Evolutionary conservation across 2,888 invertebrate genomes (phyloP).

Genomic region (Mythimna ferrago): DNA sequence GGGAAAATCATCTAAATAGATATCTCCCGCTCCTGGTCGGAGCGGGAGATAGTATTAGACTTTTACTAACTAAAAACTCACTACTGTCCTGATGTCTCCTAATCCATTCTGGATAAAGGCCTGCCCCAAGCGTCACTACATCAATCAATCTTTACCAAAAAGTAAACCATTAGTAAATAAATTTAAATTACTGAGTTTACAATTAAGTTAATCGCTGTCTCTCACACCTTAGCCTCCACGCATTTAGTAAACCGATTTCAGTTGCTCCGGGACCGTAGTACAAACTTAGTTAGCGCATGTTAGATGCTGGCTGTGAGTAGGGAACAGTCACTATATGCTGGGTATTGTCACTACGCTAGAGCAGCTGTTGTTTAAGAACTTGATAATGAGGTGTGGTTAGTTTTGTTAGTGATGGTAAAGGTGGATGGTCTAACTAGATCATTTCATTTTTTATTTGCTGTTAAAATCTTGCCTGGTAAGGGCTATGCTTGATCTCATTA

Average conservation of each 20-base stretch:
- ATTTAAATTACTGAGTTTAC: no score
- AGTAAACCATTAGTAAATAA: no score
- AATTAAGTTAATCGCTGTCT: not conserved
- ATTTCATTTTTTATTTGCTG: not conserved
- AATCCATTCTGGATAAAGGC: no score
- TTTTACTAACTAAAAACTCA: no score
- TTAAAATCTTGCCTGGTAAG: no score
- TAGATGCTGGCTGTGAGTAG: constrained; percentile 64
- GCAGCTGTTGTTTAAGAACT: constrained; percentile 16
- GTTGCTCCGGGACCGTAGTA: constrained; percentile 72
- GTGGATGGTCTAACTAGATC: not conserved
- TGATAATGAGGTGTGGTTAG: not conserved
- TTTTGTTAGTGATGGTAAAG: not conserved
- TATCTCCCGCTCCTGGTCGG: no score
- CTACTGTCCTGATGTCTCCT: no score
- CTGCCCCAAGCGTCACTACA: no score
- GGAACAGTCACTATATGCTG: constrained; percentile 28
- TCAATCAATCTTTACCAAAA: no score
- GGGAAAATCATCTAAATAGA: no score
- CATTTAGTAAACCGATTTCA: constrained; percentile 78
- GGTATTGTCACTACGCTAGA: constrained; percentile 37
- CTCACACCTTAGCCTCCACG: constrained; percentile 45
- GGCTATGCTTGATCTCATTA: no score
- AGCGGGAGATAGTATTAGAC: no score
- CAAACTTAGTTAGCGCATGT: constrained; percentile 80